phyloP scores from a whole-genome alignment of 2,888 invertebrate species.

The Cephus rjabovi region DNA sequence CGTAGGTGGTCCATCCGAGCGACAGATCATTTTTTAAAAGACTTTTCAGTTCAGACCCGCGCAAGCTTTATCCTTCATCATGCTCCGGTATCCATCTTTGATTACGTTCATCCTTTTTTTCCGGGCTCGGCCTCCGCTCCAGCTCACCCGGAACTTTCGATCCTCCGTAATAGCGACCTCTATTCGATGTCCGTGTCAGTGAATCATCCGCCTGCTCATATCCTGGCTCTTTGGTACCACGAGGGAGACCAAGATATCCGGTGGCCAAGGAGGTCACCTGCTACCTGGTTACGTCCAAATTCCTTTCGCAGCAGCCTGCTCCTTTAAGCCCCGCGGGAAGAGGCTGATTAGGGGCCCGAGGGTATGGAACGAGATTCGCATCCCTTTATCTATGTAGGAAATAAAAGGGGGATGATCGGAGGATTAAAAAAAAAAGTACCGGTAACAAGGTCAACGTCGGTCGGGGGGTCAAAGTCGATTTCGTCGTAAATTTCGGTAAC shows the following conservation, averaged over 20 bases:
- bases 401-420: not conserved
- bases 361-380: not conserved
- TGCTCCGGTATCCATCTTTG: constrained; percentile 41
- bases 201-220: not conserved
- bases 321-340: not conserved
- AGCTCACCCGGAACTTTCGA: not conserved
- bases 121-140: not conserved
- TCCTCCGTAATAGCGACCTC: not conserved
- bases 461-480: not conserved
- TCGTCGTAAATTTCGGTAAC: not conserved
- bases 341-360: not conserved
- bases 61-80: constrained; percentile 46
- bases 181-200: not conserved
- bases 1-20: constrained; percentile 48
- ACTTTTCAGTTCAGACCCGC: constrained; percentile 39
- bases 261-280: not conserved
- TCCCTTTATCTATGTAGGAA: not conserved
- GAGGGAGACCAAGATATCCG: not conserved
- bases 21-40: constrained; percentile 47
- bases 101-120: constrained; percentile 29
- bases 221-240: not conserved
- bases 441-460: not conserved
- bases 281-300: not conserved
- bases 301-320: not conserved
- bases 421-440: not conserved